A percentile compares a stretch with the other conserved stretches of the same genome.
Evolutionary conservation across 2,888 invertebrate species (phyloP).

Genomic region (Torymus auratus): DNA sequence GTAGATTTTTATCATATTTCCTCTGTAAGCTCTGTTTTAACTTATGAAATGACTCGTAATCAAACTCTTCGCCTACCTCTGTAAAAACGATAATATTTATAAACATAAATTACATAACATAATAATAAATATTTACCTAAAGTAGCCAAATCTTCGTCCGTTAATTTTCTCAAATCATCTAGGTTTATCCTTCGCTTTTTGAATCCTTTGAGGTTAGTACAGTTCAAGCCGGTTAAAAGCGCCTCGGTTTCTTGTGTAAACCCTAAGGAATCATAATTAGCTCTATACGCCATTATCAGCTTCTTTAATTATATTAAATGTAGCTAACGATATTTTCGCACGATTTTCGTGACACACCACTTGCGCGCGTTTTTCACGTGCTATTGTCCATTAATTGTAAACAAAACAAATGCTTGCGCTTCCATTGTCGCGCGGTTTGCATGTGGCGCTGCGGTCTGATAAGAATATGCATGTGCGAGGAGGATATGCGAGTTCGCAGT

Average conservation of each 20-base stretch:
- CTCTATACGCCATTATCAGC: not conserved
- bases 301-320: no score
- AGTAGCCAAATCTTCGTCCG: slow-evolving; percentile 43
- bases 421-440: no score
- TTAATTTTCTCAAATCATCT: slow-evolving; percentile 50
- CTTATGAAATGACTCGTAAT: slow-evolving; percentile 38
- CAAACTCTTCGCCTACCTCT: slow-evolving; percentile 49
- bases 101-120: slow-evolving; percentile 3
- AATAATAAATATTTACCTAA: slow-evolving; percentile 27
- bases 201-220: slow-evolving; percentile 47
- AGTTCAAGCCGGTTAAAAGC: slow-evolving; percentile 45
- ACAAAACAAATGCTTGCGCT: no score
- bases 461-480: no score
- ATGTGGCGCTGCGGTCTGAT: no score
- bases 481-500: no score
- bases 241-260: slow-evolving; percentile 44
- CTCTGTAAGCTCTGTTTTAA: slow-evolving; percentile 34
- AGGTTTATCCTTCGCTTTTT: slow-evolving; percentile 42
- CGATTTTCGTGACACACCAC: no score
- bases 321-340: no score
- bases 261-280: slow-evolving; percentile 45
- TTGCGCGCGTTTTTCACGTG: no score
- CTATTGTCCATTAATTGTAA: no score
- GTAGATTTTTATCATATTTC: slow-evolving; percentile 3
- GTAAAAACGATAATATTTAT: not conserved